A percentile compares a stretch with the other conserved stretches of the same genome.
Conservation (phyloP, 2,113 vertebrate genomes). For the Ellobius talpinus region DNA sequence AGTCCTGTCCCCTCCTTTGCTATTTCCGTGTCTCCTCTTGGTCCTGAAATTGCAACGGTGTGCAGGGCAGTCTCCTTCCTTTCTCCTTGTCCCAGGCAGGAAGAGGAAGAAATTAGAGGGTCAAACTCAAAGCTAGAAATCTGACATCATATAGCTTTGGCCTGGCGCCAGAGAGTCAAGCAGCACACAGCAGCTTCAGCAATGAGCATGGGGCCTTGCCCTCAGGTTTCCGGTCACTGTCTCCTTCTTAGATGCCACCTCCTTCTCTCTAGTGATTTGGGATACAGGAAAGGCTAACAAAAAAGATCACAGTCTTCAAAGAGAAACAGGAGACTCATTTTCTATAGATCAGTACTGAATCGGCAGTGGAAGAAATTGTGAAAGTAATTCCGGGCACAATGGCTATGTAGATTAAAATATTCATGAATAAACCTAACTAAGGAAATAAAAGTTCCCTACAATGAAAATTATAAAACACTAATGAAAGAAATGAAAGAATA, state of each 20-base stretch:
- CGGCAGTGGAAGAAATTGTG: not conserved
- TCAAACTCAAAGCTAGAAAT: not conserved
- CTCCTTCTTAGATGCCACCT: not conserved
- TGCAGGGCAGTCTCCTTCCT: not conserved
- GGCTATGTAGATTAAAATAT: not conserved
- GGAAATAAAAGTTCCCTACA: not conserved
- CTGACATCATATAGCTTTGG: not conserved
- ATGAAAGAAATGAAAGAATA: not conserved
- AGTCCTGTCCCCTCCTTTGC: not conserved
- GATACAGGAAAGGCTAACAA: not conserved
- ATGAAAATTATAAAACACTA: not conserved
- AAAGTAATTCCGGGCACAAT: not conserved
- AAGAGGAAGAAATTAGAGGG: not conserved
- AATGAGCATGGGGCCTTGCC: not conserved
- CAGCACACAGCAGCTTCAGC: rapidly evolving
- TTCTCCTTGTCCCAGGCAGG: not conserved
- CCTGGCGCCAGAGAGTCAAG: not conserved
- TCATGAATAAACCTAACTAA: not conserved
- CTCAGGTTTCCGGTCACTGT: not conserved
- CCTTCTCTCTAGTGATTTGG: not conserved
- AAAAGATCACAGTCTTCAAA: not conserved
- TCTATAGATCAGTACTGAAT: not conserved
- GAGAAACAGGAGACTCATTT: not conserved
- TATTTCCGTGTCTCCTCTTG: not conserved
- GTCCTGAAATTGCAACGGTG: not conserved